Conservation (phyloP, 1,140 invertebrate genomes). For the Reticulitermes speratus region DNA sequence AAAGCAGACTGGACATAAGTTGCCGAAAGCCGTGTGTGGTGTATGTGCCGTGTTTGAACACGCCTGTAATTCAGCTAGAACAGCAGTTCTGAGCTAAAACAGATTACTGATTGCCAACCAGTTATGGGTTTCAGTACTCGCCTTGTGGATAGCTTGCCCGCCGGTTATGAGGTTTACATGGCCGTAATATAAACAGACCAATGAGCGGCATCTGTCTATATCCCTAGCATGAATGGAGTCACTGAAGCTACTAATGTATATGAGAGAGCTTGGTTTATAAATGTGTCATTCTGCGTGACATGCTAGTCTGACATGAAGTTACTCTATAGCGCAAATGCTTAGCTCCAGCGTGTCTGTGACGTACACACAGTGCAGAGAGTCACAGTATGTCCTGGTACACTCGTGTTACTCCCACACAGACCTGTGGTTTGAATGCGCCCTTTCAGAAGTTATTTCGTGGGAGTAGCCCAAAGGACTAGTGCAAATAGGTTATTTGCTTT, state of each 20-base stretch:
- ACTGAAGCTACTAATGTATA: slow-evolving; percentile 5
- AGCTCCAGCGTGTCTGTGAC: background rate
- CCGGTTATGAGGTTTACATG: background rate
- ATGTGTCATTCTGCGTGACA: background rate
- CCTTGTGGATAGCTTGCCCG: background rate
- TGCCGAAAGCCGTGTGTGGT: no score
- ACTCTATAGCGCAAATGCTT: background rate
- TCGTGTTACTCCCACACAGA: background rate
- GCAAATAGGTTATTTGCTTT: no score
- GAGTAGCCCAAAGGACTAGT: no score
- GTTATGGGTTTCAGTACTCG: background rate
- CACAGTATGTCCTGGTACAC: background rate
- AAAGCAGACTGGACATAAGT: no score
- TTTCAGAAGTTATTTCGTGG: no score
- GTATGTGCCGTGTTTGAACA: no score
- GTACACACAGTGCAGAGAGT: background rate
- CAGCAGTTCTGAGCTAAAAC: no score
- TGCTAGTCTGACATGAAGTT: background rate
- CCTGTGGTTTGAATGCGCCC: no score
- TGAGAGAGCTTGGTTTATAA: background rate
- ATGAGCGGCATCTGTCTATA: background rate
- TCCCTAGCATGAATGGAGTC: background rate
- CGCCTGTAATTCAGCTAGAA: no score
- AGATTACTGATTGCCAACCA: no score
- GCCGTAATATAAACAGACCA: slow-evolving; percentile 2